phyloP scores from a whole-genome alignment of 2,888 invertebrate species.

The Liposcelis brunnea region DNA sequence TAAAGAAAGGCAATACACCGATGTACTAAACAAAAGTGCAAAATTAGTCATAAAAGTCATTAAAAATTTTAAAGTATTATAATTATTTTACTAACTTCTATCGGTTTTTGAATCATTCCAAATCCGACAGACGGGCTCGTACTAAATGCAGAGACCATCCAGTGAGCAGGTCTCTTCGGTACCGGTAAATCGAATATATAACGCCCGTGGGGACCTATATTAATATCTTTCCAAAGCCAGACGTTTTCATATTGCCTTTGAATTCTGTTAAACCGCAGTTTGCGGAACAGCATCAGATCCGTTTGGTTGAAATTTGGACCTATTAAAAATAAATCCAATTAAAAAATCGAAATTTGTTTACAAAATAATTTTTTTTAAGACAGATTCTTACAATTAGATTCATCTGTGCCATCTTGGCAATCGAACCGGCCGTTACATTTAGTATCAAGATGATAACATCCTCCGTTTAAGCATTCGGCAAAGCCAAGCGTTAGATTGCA shows the following conservation, averaged over 20 bases:
- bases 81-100: conserved; percentile 37
- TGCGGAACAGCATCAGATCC: conserved; percentile 54
- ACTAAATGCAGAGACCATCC: conserved; percentile 87
- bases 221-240: conserved; percentile 90
- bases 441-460: conserved; percentile 57
- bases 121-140: conserved; percentile 75
- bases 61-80: conserved; percentile 7
- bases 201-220: conserved; percentile 81
- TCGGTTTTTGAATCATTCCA: conserved; percentile 65
- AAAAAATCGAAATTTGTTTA: neutral
- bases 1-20: conserved; percentile 83
- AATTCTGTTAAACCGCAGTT: conserved; percentile 71
- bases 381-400: conserved; percentile 45
- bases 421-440: conserved; percentile 63
- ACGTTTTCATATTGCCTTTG: conserved; percentile 85
- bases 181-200: conserved; percentile 73
- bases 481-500: conserved; percentile 60
- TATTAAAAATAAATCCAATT: conserved; percentile 20
- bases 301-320: conserved; percentile 45
- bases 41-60: neutral
- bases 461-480: conserved; percentile 63
- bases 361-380: neutral
- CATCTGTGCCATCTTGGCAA: conserved; percentile 75
- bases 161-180: conserved; percentile 69
- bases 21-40: conserved; percentile 42